Base-by-base conservation (phyloP, 2,113 vertebrate genomes). In the Buteo buteo region DNA sequence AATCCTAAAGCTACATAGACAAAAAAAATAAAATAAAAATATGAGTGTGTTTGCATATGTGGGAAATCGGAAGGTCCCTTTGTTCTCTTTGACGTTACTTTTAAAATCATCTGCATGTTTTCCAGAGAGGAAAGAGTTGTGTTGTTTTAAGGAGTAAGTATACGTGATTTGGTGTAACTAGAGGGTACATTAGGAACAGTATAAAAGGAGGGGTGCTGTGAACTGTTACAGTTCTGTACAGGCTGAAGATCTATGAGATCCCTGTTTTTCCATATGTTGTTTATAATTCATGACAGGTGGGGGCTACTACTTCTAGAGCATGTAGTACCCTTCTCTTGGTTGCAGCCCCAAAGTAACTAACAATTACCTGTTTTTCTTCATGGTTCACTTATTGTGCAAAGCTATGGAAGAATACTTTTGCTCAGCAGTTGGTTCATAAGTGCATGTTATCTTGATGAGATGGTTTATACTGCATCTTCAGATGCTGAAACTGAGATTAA, bases 151-250 rank as follows among this genome's bases (percentile, higher is more conserved):
- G 40, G 25, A 22, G 24, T 44, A 32, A 3, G 0, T 50, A 11
- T 17, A 14, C 12, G 28, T 67, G 6, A 29, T 61, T 32, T 70
- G 38, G 2, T 82, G 22, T 69, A 69, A 54, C 34, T 55, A 20
- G 12, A 50, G 9, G 1, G 8, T 67, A 4, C 66, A 11, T 7
- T 59, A 0, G 1, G 13, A 83, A 16, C 7, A 7, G 31, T 34
- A 22, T n/a, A 38, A 45, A 45, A 62, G 11, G 13, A 44, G 10
- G 4, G 42, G 3, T 13, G n/a, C 16, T 45, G 49, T 66, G 52
- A 59, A 42, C 78, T 31, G 6, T 29, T 74, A 47, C 19, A 65
- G 17, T 52, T 78, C 55, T 70, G 26, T 44, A 29, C 7, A 42
- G 32, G 17, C n/a, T 73, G 49, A 70, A 45, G 19, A 32, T 32